Evolutionary conservation across 2,888 invertebrate genomes (phyloP), one percentile per base, ranked within the genome.

Genomic region (Ferdinandea cuprea): DNA sequence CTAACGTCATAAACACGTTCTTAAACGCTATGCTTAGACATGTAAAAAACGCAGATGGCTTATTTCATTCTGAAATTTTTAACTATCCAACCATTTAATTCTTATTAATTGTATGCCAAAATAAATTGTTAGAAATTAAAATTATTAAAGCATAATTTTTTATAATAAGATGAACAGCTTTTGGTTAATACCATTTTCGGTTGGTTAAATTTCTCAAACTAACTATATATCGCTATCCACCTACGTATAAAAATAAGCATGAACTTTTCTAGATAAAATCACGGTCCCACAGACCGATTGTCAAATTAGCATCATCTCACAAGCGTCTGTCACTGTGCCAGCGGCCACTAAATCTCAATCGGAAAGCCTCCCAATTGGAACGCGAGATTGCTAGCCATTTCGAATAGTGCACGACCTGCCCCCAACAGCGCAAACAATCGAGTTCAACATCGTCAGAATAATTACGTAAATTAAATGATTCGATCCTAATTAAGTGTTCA

Each of bases 391-490:
- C 50, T 11, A 72, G 46, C 40, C 21, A 69, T 71, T 59, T 59
- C 17, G 46, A 21, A 54, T 19, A 66, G 72, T 61, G 54, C 71
- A 77, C 66, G 81, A 72, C 72, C 66, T 77, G 77, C 66, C 66
- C 42, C 77, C 56, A 68, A 50, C 58, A 66, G 13, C 35, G 42
- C 37, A 78, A 48, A 66, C 71, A 83, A 46, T 56, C 61, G 54
- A 77, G 61, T 58, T 52, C 63, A 77, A 66, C 72, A 72, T 69
- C 73, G 52, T 65, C 50, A n/a, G 59, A 69, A 74, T 74, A 79
- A 79, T 84, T 84, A 84, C 79, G 78, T 65, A 79, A 84, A 79
- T 84, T 84, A 84, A 79, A 84, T 84, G 78, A 84, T 84, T 84
- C 73, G 68, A 59, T 59, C 50, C 69, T 79, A 66, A 84, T 84